Evolutionary conservation across 2,113 vertebrate species (phyloP), one percentile per base, ranked within the genome.

Genomic region (Aleadryas rufinucha): DNA sequence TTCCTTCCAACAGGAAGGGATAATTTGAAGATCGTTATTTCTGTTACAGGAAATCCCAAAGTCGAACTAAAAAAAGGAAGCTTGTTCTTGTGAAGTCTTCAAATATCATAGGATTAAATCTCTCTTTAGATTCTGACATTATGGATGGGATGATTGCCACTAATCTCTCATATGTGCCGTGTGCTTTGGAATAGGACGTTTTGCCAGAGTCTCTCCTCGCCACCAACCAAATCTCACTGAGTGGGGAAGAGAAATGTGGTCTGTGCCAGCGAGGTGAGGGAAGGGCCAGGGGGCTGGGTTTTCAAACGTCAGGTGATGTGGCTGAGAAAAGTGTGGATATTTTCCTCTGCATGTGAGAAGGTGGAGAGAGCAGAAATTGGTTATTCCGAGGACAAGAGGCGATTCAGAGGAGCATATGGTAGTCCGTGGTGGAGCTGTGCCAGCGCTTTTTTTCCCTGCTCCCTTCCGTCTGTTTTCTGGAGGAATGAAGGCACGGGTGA

Each of bases 41-140:
- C 72, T 37, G 81, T 75, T 27, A 64, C 87, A 96, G 87, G 91
- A 97, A 91, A 92, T 42, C 74, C 84, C 86, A 26, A 75, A 87
- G 78, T 63, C 3, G 1, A 87, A 89, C 71, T 68, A 28, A 84
- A 91, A 94, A 95, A 90, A 88, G 35, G 77, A 94, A 95, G 82
- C 6, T 41, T 82, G 87, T 94, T 92, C 88, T 94, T 74, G 64
- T 66, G 47, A 97, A 74, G 6, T 54, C 76, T 86, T 84, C 80
- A 89, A 87, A 93, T 93, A 95, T 44, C 93, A 28, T n/a, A 64
- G 3, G 30, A 91, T 81, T 54, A 21, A 54, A 78, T 87, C 27
- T 89, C 61, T 94, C 83, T 88, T 86, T 90, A 78, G 83, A 64
- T 54, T 94, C 64, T 96, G 80, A 90, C 91, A 84, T 87, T 84